Base-by-base conservation (phyloP, 2,797 vertebrate genomes). In the Psittacula echo region DNA sequence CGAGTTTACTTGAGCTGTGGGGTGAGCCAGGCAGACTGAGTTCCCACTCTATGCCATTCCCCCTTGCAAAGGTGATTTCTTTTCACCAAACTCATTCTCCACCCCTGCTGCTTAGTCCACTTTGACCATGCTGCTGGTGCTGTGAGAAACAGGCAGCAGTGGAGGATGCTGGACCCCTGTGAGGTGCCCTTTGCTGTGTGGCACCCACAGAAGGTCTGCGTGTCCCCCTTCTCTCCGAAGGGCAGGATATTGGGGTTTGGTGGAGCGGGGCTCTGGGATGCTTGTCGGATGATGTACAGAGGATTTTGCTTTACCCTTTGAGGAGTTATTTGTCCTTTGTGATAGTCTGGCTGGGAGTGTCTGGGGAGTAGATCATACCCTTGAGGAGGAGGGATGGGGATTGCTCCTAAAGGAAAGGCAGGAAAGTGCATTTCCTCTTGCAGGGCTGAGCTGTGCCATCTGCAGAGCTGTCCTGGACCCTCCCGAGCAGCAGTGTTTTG, bases 1-100 rank as follows among this genome's bases (percentile, higher is more conserved):
- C 4, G 21, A 66, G 10, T 70, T 70, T 54, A 5, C 26, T 78
- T 61, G 56, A 73, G 67, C 41, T 42, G 39, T 32, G 34, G n/a
- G 20, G 14, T 70, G 47, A 30, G 15, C 7, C 5, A 9, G 17
- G 45, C 0, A 0, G 70, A 14, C 0, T 0, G 27, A 13, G 47
- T 68, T 91, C 85, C 58, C 39, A 8, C 8, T 70, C 32, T 3
- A 3, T 48, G 10, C 42, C 19, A 7, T 68, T 53, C 9, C 19
- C 7, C 15, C 8, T 29, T 73, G 47, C 30, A 64, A 47, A 82
- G 19, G 23, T 71, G 48, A 32, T 80, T 58, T 71, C 2, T 73
- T 92, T 74, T 83, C 17, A 32, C 50, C 30, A 65, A 61, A 74
- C 29, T 30, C 50, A 13, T 34, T 23, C n/a, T 78, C 20, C 26